Conservation (phyloP, 2,797 vertebrate species). For the Alcedo quadribrachys region DNA sequence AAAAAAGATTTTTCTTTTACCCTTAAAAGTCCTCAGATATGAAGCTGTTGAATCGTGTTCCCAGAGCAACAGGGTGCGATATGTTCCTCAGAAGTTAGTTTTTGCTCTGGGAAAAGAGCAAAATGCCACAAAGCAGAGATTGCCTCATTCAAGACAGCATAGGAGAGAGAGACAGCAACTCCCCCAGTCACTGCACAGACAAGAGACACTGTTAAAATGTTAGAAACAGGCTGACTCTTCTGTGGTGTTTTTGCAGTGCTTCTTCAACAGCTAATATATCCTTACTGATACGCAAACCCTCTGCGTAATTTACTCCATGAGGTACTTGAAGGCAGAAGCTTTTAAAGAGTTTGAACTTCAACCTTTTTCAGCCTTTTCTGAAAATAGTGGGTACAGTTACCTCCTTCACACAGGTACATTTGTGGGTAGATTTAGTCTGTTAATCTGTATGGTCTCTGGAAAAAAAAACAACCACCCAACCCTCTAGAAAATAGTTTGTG, state of each 20-base stretch:
- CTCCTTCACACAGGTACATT: not conserved
- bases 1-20: not conserved
- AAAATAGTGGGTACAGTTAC: not conserved
- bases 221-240: not conserved
- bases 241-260: not conserved
- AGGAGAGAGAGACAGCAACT: not conserved
- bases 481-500: not conserved
- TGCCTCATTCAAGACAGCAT: not conserved
- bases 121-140: not conserved
- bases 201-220: not conserved
- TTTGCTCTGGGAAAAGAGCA: not conserved
- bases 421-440: not conserved
- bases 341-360: not conserved
- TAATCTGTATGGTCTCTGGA: not conserved
- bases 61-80: not conserved
- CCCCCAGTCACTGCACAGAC: not conserved
- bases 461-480: not conserved
- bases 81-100: slow-evolving; percentile 14
- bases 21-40: slow-evolving; percentile 18
- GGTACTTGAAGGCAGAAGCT: not conserved
- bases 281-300: not conserved
- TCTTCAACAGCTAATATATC: not conserved
- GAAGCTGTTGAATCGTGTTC: slow-evolving; percentile 29
- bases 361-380: not conserved
- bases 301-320: not conserved